These are phyloP conservation scores for Arion vulgaris DNA, from an alignment of 1,140 invertebrate species.

Conservation along the genomic window DNA sequence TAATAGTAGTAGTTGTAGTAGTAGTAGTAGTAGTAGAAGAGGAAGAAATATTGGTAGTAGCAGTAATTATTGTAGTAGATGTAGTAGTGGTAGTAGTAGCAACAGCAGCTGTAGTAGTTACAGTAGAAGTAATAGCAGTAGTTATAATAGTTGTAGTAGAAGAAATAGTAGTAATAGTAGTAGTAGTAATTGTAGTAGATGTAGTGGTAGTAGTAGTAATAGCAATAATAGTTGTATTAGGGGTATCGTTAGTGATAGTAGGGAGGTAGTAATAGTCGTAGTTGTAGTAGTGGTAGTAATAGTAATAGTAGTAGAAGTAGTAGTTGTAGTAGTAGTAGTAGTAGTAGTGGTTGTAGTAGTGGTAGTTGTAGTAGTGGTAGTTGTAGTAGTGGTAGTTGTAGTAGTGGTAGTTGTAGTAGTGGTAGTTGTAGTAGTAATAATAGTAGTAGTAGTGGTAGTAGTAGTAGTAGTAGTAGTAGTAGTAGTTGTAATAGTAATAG, in stretches of 20 bases:
- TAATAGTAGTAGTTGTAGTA: not conserved
- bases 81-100: slow-evolving; percentile 12
- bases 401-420: slow-evolving; percentile 21
- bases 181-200: slow-evolving; percentile 20
- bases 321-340: not conserved
- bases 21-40: slow-evolving; percentile 5
- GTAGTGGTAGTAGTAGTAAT: slow-evolving; percentile 9
- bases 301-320: not conserved
- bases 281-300: slow-evolving; percentile 3
- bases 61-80: not conserved
- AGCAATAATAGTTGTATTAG: not conserved
- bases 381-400: slow-evolving; percentile 9
- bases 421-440: not conserved
- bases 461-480: slow-evolving; percentile 25
- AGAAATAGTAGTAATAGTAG: slow-evolving; percentile 19
- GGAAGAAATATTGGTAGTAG: not conserved
- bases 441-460: slow-evolving; percentile 15
- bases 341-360: slow-evolving; percentile 8
- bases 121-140: slow-evolving; percentile 15
- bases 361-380: not conserved
- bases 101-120: slow-evolving; percentile 12
- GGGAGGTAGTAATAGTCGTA: not conserved
- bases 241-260: not conserved
- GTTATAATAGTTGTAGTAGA: slow-evolving; percentile 16
- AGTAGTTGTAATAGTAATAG: slow-evolving; percentile 6